These are phyloP conservation scores for Perdix hodgsoniae DNA, from an alignment of 2,797 vertebrate genomes.

Conservation along the genomic window DNA sequence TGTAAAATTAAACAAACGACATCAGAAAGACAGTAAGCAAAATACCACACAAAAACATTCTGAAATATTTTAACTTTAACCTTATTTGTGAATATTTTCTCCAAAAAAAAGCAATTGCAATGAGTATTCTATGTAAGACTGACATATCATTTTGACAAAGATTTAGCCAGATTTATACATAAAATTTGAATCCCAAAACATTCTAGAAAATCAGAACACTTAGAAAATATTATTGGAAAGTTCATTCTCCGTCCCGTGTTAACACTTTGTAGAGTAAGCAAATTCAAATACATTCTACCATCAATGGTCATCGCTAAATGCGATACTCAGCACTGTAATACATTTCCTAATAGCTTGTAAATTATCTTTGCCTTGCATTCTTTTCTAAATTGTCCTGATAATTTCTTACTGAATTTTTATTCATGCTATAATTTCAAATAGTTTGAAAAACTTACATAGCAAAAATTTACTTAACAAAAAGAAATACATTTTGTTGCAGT, in stretches of 20 bases:
- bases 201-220: not conserved
- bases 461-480: not conserved
- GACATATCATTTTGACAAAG: not conserved
- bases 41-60: not conserved
- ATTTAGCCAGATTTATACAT: not conserved
- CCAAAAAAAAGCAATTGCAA: not conserved
- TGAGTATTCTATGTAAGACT: not conserved
- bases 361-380: not conserved
- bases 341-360: not conserved
- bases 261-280: not conserved
- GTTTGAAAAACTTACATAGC: not conserved
- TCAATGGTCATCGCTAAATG: not conserved
- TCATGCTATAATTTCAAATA: not conserved
- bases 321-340: not conserved
- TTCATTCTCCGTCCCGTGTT: not conserved
- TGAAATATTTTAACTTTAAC: not conserved
- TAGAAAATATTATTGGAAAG: no score
- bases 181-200: no score
- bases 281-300: not conserved
- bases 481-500: not conserved
- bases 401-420: not conserved
- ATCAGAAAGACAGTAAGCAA: not conserved
- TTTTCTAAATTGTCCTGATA: not conserved
- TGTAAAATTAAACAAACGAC: not conserved
- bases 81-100: not conserved